These are phyloP conservation scores for Leptothorax acervorum DNA, from an alignment of 2,888 invertebrate genomes.

Conservation along the genomic window DNA sequence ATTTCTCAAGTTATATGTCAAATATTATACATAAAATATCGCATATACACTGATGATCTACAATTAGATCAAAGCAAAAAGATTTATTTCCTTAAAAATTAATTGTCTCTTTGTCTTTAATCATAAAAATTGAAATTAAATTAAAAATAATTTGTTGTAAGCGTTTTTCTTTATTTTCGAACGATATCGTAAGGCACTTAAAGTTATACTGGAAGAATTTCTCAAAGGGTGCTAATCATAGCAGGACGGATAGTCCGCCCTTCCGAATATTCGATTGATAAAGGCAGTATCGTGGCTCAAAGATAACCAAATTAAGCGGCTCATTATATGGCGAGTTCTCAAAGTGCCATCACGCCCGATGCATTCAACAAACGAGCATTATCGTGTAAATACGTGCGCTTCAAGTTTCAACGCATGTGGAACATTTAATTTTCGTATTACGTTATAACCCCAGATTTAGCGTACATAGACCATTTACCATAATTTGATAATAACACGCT, in stretches of 20 bases:
- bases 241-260: not conserved
- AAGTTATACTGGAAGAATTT: not conserved
- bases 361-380: slow-evolving; percentile 37
- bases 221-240: slow-evolving; percentile 27
- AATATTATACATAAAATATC: not conserved
- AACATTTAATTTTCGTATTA: slow-evolving; percentile 59
- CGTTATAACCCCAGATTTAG: not conserved
- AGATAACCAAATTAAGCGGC: slow-evolving; percentile 66
- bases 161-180: not conserved
- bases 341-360: slow-evolving; percentile 38
- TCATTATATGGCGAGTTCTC: slow-evolving; percentile 60
- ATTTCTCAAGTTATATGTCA: not conserved
- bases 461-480: no score
- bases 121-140: not conserved
- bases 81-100: not conserved
- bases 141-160: not conserved
- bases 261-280: slow-evolving; percentile 60
- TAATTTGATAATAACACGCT: slow-evolving; percentile 12
- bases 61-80: not conserved
- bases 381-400: slow-evolving; percentile 44
- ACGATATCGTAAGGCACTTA: not conserved
- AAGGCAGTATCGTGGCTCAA: slow-evolving; percentile 63
- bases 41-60: not conserved
- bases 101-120: slow-evolving; percentile 5
- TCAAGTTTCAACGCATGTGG: slow-evolving; percentile 16